Percentiles rank a stretch among this genome's conserved stretches.
These are phyloP conservation scores for Corvus hawaiiensis DNA, from an alignment of 2,113 vertebrate species.

Conservation along the genomic window DNA sequence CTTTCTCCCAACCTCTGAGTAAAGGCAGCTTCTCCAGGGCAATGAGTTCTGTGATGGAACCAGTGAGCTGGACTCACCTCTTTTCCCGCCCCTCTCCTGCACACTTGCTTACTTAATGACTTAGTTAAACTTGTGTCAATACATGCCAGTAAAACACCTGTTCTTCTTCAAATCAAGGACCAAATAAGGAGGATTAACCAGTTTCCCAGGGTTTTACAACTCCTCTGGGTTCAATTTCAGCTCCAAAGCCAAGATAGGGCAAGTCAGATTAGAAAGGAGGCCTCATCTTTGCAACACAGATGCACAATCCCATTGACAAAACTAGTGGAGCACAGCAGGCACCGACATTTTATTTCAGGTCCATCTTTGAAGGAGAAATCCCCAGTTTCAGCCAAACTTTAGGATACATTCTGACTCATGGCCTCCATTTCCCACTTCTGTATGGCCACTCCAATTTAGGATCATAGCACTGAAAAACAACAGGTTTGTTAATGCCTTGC, in stretches of 20 bases:
- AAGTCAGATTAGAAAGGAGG: not conserved
- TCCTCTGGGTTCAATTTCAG: not conserved
- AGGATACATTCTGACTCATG: not conserved
- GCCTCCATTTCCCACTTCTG: not conserved
- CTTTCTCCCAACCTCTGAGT: not conserved
- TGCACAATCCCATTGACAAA: not conserved
- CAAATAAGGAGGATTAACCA: not conserved
- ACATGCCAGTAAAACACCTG: not conserved
- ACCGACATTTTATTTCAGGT: not conserved
- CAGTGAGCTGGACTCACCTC: not conserved
- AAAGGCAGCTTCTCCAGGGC: not conserved
- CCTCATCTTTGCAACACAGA: not conserved
- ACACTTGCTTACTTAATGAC: not conserved
- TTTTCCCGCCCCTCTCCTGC: not conserved
- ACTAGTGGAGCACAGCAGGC: not conserved
- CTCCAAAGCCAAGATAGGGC: not conserved
- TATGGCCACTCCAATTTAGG: not conserved
- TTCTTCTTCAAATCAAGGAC: not conserved
- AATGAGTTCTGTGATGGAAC: not conserved
- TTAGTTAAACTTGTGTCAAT: not conserved
- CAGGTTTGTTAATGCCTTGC: not conserved
- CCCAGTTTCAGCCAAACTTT: not conserved
- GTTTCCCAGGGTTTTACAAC: not conserved
- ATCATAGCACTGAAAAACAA: not conserved
- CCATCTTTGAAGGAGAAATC: not conserved